Base-by-base conservation (phyloP, 2,797 vertebrate genomes). In the Falco berigora region DNA sequence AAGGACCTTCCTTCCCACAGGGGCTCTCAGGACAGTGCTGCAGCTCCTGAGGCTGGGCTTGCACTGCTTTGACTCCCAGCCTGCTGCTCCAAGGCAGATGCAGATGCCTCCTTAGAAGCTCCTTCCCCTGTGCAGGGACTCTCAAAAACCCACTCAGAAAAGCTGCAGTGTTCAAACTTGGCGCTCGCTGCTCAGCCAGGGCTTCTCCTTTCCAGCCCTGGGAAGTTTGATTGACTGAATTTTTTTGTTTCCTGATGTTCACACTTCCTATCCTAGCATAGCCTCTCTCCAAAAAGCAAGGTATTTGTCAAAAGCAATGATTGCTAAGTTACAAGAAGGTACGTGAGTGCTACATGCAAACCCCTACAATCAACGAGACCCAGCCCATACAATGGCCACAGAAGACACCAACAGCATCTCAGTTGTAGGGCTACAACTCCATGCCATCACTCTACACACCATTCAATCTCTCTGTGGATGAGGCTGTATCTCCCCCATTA, bases 151-250 rank as follows among this genome's bases (percentile, higher is more conserved):
- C 0, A 1, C 69, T 13, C 23, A 63, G 67, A n/a, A 53, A 44
- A 40, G 67, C 24, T 0, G 0, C 40, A 23, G 25, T 4, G 22
- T 9, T 10, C 1, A 2, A 28, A 24, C 42, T 28, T 6, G 1
- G 36, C 0, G 2, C 67, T 61, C 2, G 0, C 61, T 19, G 56
- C 62, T 85, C 10, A 8, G 58, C 40, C 53, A 66, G 52, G 40
- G 52, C 24, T 72, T 30, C 59, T 72, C 58, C 30, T 13, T 32
- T 19, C 24, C 64, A 86, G 64, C 23, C 27, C 30, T 30, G 27
- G 63, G 17, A 64, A 53, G 40, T 36, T 47, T 3, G 32, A 25
- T 25, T 18, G 40, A 21, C 25, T 14, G 24, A 16, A 4, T 12
- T 24, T 32, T 24, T 47, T 20, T 5, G 1, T 28, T 34, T 44